phyloP scores from a whole-genome alignment of 1,140 invertebrate genomes.

The Ericerus pela region DNA sequence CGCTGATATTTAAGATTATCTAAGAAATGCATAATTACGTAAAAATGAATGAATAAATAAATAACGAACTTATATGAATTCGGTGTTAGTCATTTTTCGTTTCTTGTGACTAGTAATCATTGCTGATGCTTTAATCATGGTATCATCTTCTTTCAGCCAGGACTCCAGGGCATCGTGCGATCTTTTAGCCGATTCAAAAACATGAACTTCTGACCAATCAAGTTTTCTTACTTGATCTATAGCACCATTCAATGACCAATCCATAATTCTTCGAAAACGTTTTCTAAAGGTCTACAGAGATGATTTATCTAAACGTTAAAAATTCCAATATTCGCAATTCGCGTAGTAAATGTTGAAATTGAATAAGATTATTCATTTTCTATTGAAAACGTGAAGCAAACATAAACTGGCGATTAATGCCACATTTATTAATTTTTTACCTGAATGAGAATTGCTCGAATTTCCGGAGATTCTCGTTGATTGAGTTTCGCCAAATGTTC shows the following conservation, averaged over 20 bases:
- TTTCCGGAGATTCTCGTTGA: background rate
- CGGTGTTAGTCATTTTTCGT: background rate
- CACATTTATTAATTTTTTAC: too few species aligned
- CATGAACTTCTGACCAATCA: background rate
- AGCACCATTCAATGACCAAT: background rate
- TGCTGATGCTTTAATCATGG: background rate
- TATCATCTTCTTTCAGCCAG: background rate
- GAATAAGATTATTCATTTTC: too few species aligned
- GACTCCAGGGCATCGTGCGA: background rate
- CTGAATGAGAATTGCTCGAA: background rate
- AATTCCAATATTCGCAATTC: background rate
- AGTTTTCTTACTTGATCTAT: background rate
- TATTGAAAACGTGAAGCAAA: too few species aligned
- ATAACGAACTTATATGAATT: background rate
- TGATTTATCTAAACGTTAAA: background rate
- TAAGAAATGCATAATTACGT: too few species aligned
- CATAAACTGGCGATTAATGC: too few species aligned
- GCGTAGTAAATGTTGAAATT: too few species aligned
- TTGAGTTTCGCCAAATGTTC: background rate
- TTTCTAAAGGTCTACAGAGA: background rate
- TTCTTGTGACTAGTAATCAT: constrained; percentile 2
- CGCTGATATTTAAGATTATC: too few species aligned
- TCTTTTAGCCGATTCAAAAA: background rate
- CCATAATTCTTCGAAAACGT: background rate
- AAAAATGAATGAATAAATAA: too few species aligned